Percentiles rank a stretch among this genome's conserved stretches.
Evolutionary conservation across 2,113 vertebrate species (phyloP).

Genomic region (Hypanus sabinus): DNA sequence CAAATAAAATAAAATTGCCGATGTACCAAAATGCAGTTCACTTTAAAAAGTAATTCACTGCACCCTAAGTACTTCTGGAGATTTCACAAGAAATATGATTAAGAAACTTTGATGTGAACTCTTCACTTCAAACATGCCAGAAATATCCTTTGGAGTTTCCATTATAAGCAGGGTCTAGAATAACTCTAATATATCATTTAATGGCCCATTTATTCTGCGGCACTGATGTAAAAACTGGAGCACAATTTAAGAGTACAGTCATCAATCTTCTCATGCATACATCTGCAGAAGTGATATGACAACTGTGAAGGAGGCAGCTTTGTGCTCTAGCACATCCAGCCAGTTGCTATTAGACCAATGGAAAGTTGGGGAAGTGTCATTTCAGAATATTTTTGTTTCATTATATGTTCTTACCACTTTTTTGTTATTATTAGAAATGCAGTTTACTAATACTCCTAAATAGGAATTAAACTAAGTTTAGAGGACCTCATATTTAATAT

Average conservation of each 20-base stretch:
- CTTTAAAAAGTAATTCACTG: neutral
- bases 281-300: neutral
- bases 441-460: too few relatives aligned
- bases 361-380: neutral
- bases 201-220: conserved; percentile 5
- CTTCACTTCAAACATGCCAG: neutral
- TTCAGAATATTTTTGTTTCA: neutral
- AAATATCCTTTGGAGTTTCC: conserved; percentile 1
- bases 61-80: neutral
- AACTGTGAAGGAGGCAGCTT: neutral
- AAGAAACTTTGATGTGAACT: neutral
- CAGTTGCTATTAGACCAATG: neutral
- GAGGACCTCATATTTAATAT: too few relatives aligned
- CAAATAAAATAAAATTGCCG: neutral
- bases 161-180: neutral
- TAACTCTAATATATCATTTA: conserved; percentile 14
- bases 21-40: neutral
- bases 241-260: neutral
- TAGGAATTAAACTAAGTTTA: too few relatives aligned
- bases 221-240: neutral
- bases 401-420: too few relatives aligned
- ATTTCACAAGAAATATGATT: neutral
- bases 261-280: neutral
- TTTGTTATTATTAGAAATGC: too few relatives aligned
- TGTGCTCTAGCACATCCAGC: neutral